Base-by-base conservation (phyloP, 2,888 invertebrate species). In the Tiliacea citrago region DNA sequence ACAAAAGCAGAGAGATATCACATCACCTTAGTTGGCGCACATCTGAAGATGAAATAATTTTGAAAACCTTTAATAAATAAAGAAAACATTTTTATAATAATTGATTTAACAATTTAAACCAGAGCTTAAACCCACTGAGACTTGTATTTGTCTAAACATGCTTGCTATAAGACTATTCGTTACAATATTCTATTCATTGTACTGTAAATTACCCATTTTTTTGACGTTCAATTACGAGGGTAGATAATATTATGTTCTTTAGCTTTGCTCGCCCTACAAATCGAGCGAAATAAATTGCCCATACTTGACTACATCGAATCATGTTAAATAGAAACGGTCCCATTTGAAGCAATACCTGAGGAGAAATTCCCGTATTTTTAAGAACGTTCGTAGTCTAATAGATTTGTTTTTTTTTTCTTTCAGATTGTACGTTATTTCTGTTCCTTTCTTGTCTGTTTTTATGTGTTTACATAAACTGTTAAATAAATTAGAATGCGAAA, bases 1-100 rank as follows among this genome's bases (percentile, higher is more conserved):
- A 91, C 90, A 90, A 88, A 89, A 91, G 88, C 89, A 84, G 85
- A 86, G 77, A 82, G 73, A 83, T 88, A 89, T 90, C 89, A 90
- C 88, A 90, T 86, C 69, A 85, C 76, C 68, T 61, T 68, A 81
- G 86, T 86, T 86, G 86, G 85, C 86, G 74, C 68, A 81, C 73
- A 82, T 84, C 75, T 85, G 83, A 83, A 81, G 76, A 72, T 55
- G 47, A 65, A n/a, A 68, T 10, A 13, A 47, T n/a, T 65, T 57
- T 18, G 21, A 24, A 39, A 51, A 47, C 1, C 29, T 62, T 58
- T 47, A 49, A 57, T 73, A 63, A 60, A 53, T 72, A 81, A 68
- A 66, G 13, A 51, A 53, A 47, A 55, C 6, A 45, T 24, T 68
- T 58, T n/a, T n/a, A n/a, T n/a, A 49, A 29, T 55, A 42, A 67